Evolutionary conservation across 2,113 vertebrate genomes (phyloP).

Genomic region (Centrocercus urophasianus): DNA sequence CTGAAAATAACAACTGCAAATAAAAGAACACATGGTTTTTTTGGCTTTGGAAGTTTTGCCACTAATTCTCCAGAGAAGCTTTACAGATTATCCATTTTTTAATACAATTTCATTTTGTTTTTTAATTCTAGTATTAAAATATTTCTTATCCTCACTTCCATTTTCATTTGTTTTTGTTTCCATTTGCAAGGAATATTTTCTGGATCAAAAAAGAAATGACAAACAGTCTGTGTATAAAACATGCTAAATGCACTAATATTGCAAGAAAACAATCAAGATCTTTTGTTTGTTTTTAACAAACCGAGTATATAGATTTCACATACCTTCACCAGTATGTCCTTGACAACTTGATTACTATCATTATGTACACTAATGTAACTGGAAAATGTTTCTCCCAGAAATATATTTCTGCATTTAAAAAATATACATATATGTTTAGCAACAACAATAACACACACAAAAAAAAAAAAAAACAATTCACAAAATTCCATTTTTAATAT

Average conservation of each 20-base stretch:
- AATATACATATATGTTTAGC: background rate
- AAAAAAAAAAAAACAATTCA: background rate
- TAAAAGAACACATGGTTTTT: background rate
- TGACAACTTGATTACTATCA: conserved; percentile 94
- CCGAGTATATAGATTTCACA: background rate
- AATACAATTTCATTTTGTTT: background rate
- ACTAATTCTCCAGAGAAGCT: background rate
- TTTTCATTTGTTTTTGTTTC: background rate
- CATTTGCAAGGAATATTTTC: background rate
- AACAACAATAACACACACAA: background rate
- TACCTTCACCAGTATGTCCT: conserved; percentile 98
- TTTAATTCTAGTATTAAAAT: background rate
- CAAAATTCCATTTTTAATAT: background rate
- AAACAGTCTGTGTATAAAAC: background rate
- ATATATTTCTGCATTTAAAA: conserved; percentile 89
- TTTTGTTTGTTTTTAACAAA: background rate
- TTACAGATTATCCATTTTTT: background rate
- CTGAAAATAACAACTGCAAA: background rate
- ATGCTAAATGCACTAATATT: background rate
- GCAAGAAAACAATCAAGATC: background rate
- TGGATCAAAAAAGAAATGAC: background rate
- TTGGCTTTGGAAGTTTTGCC: background rate
- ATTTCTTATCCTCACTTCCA: background rate
- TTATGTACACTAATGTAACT: conserved; percentile 99
- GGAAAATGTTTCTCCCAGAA: conserved; percentile 97